Conservation (phyloP, 1,140 invertebrate genomes). For the Drosophila sproati region DNA sequence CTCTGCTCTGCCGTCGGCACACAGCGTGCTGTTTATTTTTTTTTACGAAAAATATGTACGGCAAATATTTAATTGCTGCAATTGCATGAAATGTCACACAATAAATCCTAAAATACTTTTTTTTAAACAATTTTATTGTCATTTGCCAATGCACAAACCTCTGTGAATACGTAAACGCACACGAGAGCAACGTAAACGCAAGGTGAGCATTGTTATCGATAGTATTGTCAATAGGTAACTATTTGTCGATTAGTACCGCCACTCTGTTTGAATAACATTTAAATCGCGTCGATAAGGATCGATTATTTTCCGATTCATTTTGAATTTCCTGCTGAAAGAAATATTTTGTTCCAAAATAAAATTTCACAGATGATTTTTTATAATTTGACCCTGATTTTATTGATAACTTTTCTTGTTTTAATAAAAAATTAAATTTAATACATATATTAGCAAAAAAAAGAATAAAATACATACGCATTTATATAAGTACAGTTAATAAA, state of each 20-base stretch:
- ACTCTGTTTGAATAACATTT: no score
- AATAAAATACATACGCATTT: constrained; percentile 54
- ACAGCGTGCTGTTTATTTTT: not conserved
- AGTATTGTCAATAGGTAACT: not conserved
- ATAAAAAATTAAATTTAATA: constrained; percentile 73
- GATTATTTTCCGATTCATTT: not conserved
- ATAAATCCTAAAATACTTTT: not conserved
- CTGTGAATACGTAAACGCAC: constrained; percentile 10
- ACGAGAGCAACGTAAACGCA: constrained; percentile 11
- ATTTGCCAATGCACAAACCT: constrained; percentile 21
- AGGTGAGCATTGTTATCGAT: constrained; percentile 3
- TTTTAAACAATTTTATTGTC: not conserved
- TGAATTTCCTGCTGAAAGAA: not conserved
- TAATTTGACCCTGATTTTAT: constrained; percentile 64
- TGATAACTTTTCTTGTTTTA: constrained; percentile 64
- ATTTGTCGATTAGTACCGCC: not conserved
- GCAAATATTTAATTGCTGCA: not conserved
- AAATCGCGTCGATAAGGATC: not conserved
- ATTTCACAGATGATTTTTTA: constrained; percentile 35
- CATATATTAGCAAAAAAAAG: constrained; percentile 57
- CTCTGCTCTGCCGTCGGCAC: not conserved
- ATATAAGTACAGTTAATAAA: constrained; percentile 83
- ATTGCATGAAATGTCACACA: not conserved
- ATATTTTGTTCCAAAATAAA: not conserved
- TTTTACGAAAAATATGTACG: not conserved